Evolutionary conservation across 2,113 vertebrate genomes (phyloP).

Genomic region (Fregetta grallaria): DNA sequence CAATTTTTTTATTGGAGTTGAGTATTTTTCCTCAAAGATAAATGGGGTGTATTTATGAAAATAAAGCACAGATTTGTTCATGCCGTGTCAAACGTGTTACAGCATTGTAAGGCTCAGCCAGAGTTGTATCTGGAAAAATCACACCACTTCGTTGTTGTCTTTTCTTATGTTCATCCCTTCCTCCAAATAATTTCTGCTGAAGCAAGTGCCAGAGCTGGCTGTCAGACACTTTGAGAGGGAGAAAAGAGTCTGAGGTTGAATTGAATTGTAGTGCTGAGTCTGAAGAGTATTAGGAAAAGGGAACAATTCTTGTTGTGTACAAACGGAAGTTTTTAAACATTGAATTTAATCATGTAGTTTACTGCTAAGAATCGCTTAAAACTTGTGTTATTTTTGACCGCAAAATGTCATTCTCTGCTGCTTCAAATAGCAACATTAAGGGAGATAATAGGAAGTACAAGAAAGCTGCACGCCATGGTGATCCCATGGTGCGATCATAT

Average conservation of each 20-base stretch:
- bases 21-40: background rate
- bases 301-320: background rate
- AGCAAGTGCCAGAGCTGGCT: background rate
- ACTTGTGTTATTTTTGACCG: background rate
- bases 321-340: background rate
- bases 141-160: background rate
- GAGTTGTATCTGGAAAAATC: background rate
- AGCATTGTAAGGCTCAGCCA: background rate
- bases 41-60: background rate
- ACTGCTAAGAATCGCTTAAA: background rate
- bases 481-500: background rate
- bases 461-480: fast-evolving
- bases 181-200: background rate
- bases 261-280: background rate
- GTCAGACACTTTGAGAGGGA: background rate
- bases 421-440: background rate
- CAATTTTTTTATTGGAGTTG: background rate
- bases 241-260: background rate
- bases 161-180: background rate
- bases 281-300: background rate
- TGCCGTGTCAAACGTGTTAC: background rate
- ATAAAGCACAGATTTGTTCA: background rate
- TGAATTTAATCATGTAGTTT: background rate
- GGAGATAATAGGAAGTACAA: background rate
- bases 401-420: background rate